phyloP scores from a whole-genome alignment of 1,140 invertebrate genomes.

The Cherax quadricarinatus region DNA sequence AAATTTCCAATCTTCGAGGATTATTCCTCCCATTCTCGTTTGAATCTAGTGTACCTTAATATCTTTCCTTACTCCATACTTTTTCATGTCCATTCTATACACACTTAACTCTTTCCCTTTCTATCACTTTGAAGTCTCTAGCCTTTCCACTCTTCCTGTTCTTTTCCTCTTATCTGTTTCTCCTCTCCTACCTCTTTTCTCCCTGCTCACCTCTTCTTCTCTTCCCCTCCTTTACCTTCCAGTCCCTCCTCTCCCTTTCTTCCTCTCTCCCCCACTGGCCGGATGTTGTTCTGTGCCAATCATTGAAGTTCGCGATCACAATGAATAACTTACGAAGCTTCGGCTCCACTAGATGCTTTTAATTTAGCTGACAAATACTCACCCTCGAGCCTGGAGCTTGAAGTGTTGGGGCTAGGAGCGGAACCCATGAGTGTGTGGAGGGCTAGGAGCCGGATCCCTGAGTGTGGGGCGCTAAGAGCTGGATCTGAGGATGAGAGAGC shows the following conservation, averaged over 20 bases:
- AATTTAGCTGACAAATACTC: too few relatives aligned
- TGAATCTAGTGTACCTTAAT: not conserved
- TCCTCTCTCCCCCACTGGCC: not conserved
- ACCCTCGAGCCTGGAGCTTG: too few relatives aligned
- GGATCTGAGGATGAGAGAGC: too few relatives aligned
- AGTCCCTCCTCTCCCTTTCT: slow-evolving; percentile 27
- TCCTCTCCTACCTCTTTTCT: too few relatives aligned
- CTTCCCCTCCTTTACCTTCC: too few relatives aligned
- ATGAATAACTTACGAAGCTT: too few relatives aligned
- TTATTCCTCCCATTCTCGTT: not conserved
- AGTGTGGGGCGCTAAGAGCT: too few relatives aligned
- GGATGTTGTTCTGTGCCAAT: not conserved
- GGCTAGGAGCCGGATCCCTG: too few relatives aligned
- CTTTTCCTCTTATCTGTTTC: slow-evolving; percentile 15
- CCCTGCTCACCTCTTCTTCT: too few relatives aligned
- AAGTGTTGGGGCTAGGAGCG: too few relatives aligned
- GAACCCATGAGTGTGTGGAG: not conserved
- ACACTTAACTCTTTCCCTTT: not conserved
- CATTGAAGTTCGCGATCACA: not conserved
- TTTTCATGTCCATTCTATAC: not conserved
- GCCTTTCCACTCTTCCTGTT: not conserved
- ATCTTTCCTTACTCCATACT: not conserved
- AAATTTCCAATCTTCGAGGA: too few relatives aligned
- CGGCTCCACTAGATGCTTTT: too few relatives aligned
- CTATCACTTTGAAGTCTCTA: not conserved